Conservation (phyloP, 2,113 vertebrate genomes). For the Centropus bengalensis region DNA sequence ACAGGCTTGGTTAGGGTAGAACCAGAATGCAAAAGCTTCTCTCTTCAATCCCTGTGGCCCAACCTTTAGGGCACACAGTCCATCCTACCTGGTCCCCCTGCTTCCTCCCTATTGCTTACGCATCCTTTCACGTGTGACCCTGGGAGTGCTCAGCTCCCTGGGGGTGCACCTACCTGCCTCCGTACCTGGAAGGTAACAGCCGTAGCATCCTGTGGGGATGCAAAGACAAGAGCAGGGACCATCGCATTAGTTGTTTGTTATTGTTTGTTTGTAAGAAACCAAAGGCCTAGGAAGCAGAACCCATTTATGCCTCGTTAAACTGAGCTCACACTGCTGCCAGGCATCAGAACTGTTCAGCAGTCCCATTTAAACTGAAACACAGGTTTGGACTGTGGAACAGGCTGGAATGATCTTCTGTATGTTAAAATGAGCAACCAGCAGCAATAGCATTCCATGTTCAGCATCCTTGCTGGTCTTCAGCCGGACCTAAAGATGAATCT, state of each 20-base stretch:
- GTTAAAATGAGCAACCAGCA: neutral
- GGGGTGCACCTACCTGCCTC: neutral
- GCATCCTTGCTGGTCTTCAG: neutral
- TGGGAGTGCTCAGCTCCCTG: neutral
- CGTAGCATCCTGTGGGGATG: neutral
- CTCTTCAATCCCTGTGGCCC: neutral
- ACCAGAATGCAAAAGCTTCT: neutral
- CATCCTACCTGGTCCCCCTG: neutral
- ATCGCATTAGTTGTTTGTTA: neutral
- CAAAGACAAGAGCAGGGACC: neutral
- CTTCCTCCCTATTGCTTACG: neutral
- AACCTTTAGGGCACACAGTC: neutral
- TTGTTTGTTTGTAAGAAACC: neutral
- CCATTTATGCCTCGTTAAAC: neutral
- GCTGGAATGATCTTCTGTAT: neutral
- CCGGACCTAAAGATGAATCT: neutral
- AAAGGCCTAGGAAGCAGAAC: neutral
- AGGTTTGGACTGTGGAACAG: neutral
- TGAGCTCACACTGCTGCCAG: neutral
- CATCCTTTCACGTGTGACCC: neutral
- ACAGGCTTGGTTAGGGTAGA: neutral
- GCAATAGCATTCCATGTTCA: neutral
- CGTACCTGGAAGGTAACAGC: neutral
- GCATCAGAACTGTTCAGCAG: neutral
- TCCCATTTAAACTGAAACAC: neutral